Base-by-base conservation (phyloP, 1,140 invertebrate genomes). In the Drosophila busckii region DNA sequence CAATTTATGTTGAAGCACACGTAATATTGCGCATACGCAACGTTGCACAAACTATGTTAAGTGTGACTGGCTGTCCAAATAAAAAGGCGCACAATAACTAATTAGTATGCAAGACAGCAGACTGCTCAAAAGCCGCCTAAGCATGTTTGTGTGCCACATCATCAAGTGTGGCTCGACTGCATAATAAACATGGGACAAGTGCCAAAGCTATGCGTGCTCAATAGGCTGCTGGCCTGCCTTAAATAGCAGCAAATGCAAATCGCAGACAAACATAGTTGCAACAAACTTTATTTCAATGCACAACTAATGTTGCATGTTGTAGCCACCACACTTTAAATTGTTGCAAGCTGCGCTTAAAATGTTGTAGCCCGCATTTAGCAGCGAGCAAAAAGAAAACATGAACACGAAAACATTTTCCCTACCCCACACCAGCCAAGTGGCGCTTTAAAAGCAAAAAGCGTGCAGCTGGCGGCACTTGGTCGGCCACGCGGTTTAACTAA, bases 401-500 rank as follows among this genome's bases (percentile, higher is more conserved):
- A n/a, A n/a, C n/a, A n/a, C n/a, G n/a, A n/a, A n/a, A n/a, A n/a
- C n/a, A n/a, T n/a, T n/a, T n/a, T n/a, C n/a, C n/a, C n/a, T n/a
- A n/a, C n/a, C n/a, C n/a, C n/a, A n/a, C n/a, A n/a, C n/a, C n/a
- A n/a, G n/a, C n/a, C n/a, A n/a, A n/a, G n/a, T n/a, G n/a, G n/a
- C n/a, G n/a, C n/a, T n/a, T n/a, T n/a, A n/a, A n/a, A n/a, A n/a
- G n/a, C n/a, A n/a, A n/a, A n/a, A n/a, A n/a, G n/a, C n/a, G n/a
- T n/a, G 4, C 12, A 12, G 34, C 28, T 41, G 65, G 16, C 15
- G 38, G 12, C 46, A 34, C 46, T 55, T 35, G 70, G 73, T 71
- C 80, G 67, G 68, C 75, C 75, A 78, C 75, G 73, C 68, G 73
- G 73, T 80, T 78, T 80, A 78, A 78, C 73, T 78, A 78, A 78